A percentile compares a stretch with the other conserved stretches of the same genome.
These are phyloP conservation scores for Alces alces DNA, from an alignment of 2,113 vertebrate genomes.

Conservation along the genomic window DNA sequence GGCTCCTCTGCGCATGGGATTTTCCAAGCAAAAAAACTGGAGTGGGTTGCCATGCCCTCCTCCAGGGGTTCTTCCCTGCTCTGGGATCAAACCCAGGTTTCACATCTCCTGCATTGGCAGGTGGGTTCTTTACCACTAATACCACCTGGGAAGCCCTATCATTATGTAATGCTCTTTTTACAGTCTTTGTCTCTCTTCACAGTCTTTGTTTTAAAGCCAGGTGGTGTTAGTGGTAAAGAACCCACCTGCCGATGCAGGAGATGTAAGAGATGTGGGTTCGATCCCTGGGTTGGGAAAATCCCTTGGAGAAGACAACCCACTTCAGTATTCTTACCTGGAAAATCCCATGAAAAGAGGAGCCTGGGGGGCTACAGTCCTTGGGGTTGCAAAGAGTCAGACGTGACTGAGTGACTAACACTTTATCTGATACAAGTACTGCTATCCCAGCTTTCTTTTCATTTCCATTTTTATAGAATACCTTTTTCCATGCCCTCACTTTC, in stretches of 20 bases:
- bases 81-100: background rate
- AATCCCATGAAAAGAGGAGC: background rate
- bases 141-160: background rate
- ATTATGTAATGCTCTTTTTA: background rate
- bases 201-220: background rate
- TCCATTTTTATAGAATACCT: background rate
- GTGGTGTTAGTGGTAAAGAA: background rate
- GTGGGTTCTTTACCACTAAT: background rate
- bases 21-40: background rate
- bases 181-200: background rate
- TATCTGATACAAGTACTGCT: background rate
- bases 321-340: background rate
- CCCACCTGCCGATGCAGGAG: background rate
- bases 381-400: background rate
- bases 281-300: background rate
- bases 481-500: background rate
- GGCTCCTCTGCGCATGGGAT: background rate
- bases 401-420: background rate
- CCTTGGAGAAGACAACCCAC: background rate
- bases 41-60: background rate
- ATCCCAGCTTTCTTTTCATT: background rate
- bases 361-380: background rate
- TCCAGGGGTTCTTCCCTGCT: background rate
- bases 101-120: background rate
- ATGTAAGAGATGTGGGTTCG: background rate